Conservation (phyloP, 2,797 vertebrate genomes). For the Tarsius wallacei region DNA sequence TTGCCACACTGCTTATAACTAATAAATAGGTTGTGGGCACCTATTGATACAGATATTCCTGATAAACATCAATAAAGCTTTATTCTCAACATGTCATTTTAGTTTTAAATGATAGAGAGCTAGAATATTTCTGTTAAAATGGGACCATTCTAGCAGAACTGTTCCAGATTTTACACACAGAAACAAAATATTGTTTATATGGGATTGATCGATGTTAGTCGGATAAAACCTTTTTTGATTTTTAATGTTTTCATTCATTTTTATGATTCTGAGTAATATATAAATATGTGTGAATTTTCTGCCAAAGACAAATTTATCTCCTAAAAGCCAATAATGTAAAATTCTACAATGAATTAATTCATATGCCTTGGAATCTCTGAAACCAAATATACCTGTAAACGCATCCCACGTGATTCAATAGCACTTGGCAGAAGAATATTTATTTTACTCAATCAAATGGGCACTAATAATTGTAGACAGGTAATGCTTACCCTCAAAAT, state of each 20-base stretch:
- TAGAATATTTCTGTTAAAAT: not conserved
- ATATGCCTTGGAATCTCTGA: not conserved
- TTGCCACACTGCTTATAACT: not conserved
- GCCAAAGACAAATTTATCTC: not conserved
- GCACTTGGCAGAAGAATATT: not conserved
- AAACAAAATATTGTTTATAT: not conserved
- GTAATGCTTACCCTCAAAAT: slow-evolving; percentile 29
- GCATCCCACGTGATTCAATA: not conserved
- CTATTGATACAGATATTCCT: not conserved
- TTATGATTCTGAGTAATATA: not conserved
- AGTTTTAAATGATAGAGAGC: not conserved
- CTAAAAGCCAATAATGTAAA: not conserved
- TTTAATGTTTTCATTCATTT: not conserved
- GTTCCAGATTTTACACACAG: not conserved
- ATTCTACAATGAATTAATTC: not conserved
- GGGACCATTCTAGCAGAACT: not conserved
- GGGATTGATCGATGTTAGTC: not conserved
- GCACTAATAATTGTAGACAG: not conserved
- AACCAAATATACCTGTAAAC: not conserved
- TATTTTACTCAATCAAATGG: not conserved
- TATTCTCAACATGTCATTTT: not conserved
- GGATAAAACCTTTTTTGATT: not conserved
- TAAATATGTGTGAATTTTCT: not conserved
- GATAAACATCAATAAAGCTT: not conserved
- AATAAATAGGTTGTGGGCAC: not conserved